Base-by-base conservation (phyloP, 2,797 vertebrate species). In the Melanotaenia boesemani region DNA sequence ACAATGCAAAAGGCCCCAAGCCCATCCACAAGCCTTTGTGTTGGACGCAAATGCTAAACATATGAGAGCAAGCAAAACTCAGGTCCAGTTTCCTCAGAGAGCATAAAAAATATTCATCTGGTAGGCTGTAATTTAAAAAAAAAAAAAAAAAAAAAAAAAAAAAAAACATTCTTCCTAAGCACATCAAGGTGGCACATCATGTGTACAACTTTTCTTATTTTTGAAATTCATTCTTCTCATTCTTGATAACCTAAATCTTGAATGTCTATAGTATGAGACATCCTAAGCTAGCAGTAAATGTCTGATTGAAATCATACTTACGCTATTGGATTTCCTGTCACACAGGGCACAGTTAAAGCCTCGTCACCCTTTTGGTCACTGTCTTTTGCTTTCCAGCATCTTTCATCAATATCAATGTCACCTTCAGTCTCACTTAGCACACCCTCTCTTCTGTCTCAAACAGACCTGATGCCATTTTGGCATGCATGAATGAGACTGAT, bases 31-130 rank as follows among this genome's bases (percentile, higher is more conserved):
- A 86, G 79, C 73, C 55, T 79, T 77, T 81, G 58, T 58, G 57
- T 67, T 86, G 86, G 81, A 88, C 74, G 37, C 62, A 81, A 91
- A 88, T 74, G 48, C 68, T 69, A 74, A 88, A 70, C 86, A 90
- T 90, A 91, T 86, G 86, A 82, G 69, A 77, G 76, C 57, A 67
- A 28, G 57, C 52, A 63, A 72, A 84, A 85, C 71, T 66, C 30
- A 34, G 77, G 70, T 76, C 74, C 86, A 88, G 72, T 54, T 70
- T 85, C 57, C 61, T 80, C 64, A 26, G 60, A 82, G 79, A 78
- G 75, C 39, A 76, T 58, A 30, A 26, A 34, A 68, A 75, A 15
- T 69, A 70, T n/a, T 52, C 48, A 52, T 2, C n/a, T 52, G n/a
- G 63, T 66, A 63, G 57, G 52, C 61, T 58, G 2, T 13, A 57